Evolutionary conservation across 2,888 invertebrate genomes (phyloP).

Genomic region (Clusia tigrina): DNA sequence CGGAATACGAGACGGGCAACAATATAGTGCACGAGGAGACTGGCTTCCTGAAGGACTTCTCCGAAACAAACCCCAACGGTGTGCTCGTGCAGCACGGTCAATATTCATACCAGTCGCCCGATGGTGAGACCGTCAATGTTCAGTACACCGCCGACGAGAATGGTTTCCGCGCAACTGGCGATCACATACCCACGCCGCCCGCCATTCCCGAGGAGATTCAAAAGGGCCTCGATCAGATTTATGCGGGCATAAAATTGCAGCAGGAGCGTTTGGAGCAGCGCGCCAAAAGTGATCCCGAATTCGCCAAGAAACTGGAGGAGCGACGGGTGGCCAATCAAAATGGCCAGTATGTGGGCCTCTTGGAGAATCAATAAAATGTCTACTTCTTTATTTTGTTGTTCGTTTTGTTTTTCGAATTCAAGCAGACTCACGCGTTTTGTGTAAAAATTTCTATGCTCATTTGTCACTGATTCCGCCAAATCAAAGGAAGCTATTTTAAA

Average conservation of each 20-base stretch:
- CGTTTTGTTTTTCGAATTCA: constrained; percentile 10
- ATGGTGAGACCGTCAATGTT: constrained; percentile 76
- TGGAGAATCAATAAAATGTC: constrained; percentile 51
- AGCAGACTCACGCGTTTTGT: not conserved
- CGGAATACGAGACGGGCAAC: constrained; percentile 84
- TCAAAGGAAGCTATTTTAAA: constrained; percentile 18
- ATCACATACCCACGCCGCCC: constrained; percentile 85
- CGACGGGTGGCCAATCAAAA: constrained; percentile 69
- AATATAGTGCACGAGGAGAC: constrained; percentile 81
- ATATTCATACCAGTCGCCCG: constrained; percentile 81
- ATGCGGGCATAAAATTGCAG: constrained; percentile 77
- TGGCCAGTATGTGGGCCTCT: constrained; percentile 68
- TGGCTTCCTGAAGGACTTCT: constrained; percentile 75
- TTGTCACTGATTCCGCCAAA: not conserved
- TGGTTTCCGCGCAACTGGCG: constrained; percentile 82
- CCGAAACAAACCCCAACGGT: constrained; percentile 71
- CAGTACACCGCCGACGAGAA: constrained; percentile 84
- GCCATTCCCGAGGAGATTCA: constrained; percentile 86
- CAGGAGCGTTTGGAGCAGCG: constrained; percentile 67
- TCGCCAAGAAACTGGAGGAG: constrained; percentile 62
- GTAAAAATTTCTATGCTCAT: constrained; percentile 4
- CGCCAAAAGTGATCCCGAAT: constrained; percentile 63
- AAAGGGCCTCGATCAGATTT: constrained; percentile 86
- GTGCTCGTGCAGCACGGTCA: constrained; percentile 81
- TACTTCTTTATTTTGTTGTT: not conserved